These are phyloP conservation scores for Daktulosphaira vitifoliae DNA, from an alignment of 1,140 invertebrate genomes.

Conservation along the genomic window DNA sequence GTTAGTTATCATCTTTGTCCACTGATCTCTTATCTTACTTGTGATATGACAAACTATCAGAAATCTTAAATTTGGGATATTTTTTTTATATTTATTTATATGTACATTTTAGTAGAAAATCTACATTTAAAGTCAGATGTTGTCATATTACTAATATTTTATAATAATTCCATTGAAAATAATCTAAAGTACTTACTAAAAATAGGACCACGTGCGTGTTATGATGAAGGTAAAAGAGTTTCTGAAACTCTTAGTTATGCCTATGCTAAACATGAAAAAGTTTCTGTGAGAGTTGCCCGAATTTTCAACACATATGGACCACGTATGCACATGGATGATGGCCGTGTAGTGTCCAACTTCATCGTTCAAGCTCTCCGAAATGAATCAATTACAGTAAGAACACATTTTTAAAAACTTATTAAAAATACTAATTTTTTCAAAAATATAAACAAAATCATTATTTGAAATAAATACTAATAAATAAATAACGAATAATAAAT, in stretches of 20 bases:
- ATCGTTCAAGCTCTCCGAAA: constrained; percentile 93
- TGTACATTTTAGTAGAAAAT: too few relatives aligned
- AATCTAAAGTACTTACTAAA: neutral
- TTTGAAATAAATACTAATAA: constrained; percentile 8
- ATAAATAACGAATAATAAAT: neutral
- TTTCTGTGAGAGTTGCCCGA: constrained; percentile 87
- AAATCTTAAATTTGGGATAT: too few relatives aligned
- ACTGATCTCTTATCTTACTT: too few relatives aligned
- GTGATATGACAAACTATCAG: too few relatives aligned
- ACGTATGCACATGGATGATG: constrained; percentile 98
- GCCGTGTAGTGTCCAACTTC: constrained; percentile 97
- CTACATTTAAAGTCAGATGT: too few relatives aligned
- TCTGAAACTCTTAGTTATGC: constrained; percentile 95
- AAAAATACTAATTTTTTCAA: too few relatives aligned
- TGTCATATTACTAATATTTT: too few relatives aligned
- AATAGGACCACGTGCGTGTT: constrained; percentile 84
- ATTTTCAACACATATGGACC: constrained; percentile 99
- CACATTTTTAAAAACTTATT: too few relatives aligned
- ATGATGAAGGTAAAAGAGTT: constrained; percentile 97
- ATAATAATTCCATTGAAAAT: too few relatives aligned
- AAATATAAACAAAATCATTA: neutral
- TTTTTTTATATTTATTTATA: too few relatives aligned
- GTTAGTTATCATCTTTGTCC: too few relatives aligned
- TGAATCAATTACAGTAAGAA: constrained; percentile 81
- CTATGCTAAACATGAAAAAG: constrained; percentile 92